Base-by-base conservation (phyloP, 2,113 vertebrate genomes). In the Ascaphus truei region DNA sequence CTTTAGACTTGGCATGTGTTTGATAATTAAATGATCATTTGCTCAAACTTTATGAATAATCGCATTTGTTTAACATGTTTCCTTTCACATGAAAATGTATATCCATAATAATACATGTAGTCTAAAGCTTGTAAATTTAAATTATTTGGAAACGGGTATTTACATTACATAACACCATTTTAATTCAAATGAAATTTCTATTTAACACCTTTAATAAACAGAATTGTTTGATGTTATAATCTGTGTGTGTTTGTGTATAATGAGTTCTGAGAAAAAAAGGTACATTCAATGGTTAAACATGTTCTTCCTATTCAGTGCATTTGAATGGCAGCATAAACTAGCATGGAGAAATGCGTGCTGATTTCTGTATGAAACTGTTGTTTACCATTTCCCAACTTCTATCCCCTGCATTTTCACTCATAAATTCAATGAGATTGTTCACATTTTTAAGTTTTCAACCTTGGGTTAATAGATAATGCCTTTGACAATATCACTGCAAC, bases 1-100 rank as follows among this genome's bases (percentile, higher is more conserved):
- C 26, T 78, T 65, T 20, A 8, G 73, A 78, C 72, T 11, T 68
- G 67, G 33, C 48, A 71, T 58, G 37, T 29, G 39, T 55, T 6
- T 73, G 59, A 64, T 79, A 81, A 81, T 80, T 80, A 81, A 87
- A 84, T 50, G 9, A 74, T 71, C 39, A 76, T 81, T 85, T 83
- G 82, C 73, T 78, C 76, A 79, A 80, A 76, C 25, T 68, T 67
- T 13, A 52, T 16, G 59, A 72, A 68, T 72, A 36, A 25, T 53
- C 34, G 64, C 69, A 74, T 74, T 66, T 68, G 64, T 72, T 79
- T 78, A 75, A 65, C 62, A 66, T 72, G 74, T 80, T 85, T 79
- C 75, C 41, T 58, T 81, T 71, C 16, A 4, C 47, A 76, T 63
- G 51, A 79, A 87, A 83, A 75, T 50, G 72, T 26, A 15, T 26